Conservation (phyloP, 1,140 invertebrate species). For the Thalassaphorura encarpata region DNA sequence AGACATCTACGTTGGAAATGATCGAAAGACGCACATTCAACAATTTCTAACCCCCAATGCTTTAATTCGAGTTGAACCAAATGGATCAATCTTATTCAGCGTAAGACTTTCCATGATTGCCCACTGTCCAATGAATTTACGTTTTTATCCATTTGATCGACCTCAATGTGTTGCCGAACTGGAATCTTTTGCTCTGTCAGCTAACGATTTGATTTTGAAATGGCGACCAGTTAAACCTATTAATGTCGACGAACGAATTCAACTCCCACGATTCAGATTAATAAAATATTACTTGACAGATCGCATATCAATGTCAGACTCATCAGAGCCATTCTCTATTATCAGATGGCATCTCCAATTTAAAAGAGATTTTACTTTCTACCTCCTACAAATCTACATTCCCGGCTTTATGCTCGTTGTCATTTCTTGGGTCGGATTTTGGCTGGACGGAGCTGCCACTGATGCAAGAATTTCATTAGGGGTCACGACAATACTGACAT, state of each 20-base stretch:
- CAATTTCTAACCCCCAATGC: constrained; percentile 38
- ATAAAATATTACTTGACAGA: constrained; percentile 76
- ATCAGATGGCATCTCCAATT: constrained; percentile 42
- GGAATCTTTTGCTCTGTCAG: constrained; percentile 70
- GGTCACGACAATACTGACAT: constrained; percentile 48
- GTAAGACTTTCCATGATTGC: constrained; percentile 4
- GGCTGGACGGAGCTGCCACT: constrained; percentile 40
- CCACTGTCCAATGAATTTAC: constrained; percentile 11
- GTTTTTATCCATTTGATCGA: constrained; percentile 13
- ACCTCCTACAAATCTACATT: constrained; percentile 46
- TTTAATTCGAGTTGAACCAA: constrained; percentile 40
- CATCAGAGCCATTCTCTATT: constrained; percentile 41
- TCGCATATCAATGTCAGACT: constrained; percentile 90
- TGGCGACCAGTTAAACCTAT: constrained; percentile 98
- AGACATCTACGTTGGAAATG: constrained; percentile 46
- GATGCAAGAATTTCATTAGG: constrained; percentile 47
- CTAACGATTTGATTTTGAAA: constrained; percentile 80
- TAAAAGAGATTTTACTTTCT: constrained; percentile 47
- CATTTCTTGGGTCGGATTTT: constrained; percentile 48
- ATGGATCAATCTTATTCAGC: constrained; percentile 40
- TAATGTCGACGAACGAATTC: constrained; percentile 83
- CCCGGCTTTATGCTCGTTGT: constrained; percentile 47
- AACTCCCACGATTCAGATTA: constrained; percentile 83
- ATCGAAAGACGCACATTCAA: constrained; percentile 42
- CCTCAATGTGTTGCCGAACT: not conserved